Base-by-base conservation (phyloP, 2,113 vertebrate genomes). In the Sturnira hondurensis region DNA sequence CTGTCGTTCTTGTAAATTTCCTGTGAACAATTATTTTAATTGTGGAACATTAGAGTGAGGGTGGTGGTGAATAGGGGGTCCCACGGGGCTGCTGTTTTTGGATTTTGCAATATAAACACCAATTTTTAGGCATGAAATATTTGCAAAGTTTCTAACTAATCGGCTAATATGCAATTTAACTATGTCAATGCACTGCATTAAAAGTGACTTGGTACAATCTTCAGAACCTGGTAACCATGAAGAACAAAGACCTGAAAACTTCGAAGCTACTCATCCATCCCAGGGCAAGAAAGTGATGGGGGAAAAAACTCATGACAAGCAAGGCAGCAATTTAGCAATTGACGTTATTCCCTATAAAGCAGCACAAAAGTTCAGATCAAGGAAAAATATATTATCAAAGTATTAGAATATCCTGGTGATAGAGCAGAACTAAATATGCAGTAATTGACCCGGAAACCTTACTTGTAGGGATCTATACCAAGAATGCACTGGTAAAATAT, bases 1-100 rank as follows among this genome's bases (percentile, higher is more conserved):
- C 41, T 63, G 11, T 52, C 91, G 33, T 93, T 94, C 67, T 95
- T 94, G 33, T 22, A 94, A 83, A 47, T 89, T 97, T 94, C 70
- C 33, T 93, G 31, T 86, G 82, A 95, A 68, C 26, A 88, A 91
- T 82, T 93, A 94, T 63, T 20, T 91, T 93, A 81, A 54, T 73
- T 89, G 80, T 83, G 54, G 52, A 38, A 87, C 54, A 86, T 16
- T 80, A 61, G 20, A 91, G 17, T 83, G 2, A 87, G 31, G n/a
- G 52, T 74, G n/a, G 33, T 56, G 4, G 7, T 80, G 13, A 26
- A 76, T 17, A 93, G 3, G 24, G 24, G 12, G 47, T 68, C 11
- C 56, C 41, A 73, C 19, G 12, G n/a, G 58, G 17, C 41, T 91
- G 1, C 16, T 91, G 2, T 47, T 94, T 89, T 22, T 81, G 68